Base-by-base conservation (phyloP, 2,797 vertebrate species). In the Melanotaenia trifasciata region DNA sequence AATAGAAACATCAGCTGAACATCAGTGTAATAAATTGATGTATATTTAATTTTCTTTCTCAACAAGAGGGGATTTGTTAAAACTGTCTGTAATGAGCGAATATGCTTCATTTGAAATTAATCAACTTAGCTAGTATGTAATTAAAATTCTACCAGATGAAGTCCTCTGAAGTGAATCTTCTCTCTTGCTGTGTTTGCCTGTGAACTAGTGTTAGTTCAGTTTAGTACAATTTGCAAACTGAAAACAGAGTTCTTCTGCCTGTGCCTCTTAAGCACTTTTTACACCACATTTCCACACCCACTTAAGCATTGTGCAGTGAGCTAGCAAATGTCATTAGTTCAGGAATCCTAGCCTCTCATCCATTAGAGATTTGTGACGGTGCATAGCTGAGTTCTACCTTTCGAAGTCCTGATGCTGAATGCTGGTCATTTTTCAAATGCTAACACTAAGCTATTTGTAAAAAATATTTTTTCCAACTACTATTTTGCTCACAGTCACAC, bases 281-380 rank as follows among this genome's bases (percentile, higher is more conserved):
- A 3, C 22, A 3, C 68, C 20, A 51, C 43, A 0, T 82, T 83
- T 64, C 71, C 45, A 78, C 73, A 74, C 50, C 47, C 35, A 38
- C 47, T 84, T 78, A 65, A 63, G 59, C 81, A 61, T 28, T 75
- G 84, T 76, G 76, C 84, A 83, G 67, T 77, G 81, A 63, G 38
- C 79, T 60, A 47, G 79, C 67, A 67, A 84, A 83, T 85, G 82
- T 67, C 86, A 84, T 90, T 86, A 86, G 84, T 81, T 88, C 79
- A 77, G 78, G 87, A 84, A 82, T 78, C 67, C 69, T 66, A 54
- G 74, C 65, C 76, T 78, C 59, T 84, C 80, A 81, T 4, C 74
- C 79, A 45, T 67, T 35, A 61, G 72, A 79, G 79, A 85, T 87
- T 82, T 79, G 72, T 67, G 71, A 40, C 69, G 70, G 51, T 72